Conservation (phyloP, 2,113 vertebrate genomes). For the Platichthys stellatus region DNA sequence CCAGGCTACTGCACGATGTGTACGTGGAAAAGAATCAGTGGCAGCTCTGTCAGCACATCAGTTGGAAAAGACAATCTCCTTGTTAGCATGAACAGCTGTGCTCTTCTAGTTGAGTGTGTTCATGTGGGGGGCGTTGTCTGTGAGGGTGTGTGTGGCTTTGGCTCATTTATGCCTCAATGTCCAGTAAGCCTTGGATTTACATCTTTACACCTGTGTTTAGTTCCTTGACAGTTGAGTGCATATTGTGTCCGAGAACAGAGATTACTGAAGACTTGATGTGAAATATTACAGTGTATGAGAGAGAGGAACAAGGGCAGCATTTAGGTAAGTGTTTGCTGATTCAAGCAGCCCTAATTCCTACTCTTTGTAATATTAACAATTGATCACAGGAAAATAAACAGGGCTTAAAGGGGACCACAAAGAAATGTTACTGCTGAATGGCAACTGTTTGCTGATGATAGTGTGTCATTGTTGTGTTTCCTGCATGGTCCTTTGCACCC, state of each 20-base stretch:
- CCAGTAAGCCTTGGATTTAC: conserved; percentile 17
- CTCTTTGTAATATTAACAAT: no score
- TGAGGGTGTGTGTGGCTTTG: conserved; percentile 1
- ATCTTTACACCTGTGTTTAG: conserved; percentile 36
- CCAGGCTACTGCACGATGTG: conserved; percentile 19
- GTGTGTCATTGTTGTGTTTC: no score
- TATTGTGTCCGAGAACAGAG: conserved; percentile 29
- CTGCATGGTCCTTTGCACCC: no score
- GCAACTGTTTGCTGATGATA: no score
- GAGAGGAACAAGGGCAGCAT: neutral
- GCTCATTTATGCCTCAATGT: neutral
- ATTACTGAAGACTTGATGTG: neutral
- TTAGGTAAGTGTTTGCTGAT: neutral
- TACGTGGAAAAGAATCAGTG: conserved; percentile 12
- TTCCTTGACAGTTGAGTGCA: conserved; percentile 33
- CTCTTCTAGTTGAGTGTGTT: conserved; percentile 1
- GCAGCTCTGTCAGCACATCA: conserved; percentile 34
- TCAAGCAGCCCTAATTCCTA: neutral
- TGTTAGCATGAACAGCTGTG: conserved; percentile 48
- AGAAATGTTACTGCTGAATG: no score
- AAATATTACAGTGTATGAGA: conserved; percentile 1
- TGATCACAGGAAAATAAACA: neutral
- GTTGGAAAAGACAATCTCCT: conserved; percentile 4
- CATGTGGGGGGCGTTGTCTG: neutral
- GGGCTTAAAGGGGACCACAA: no score